Base-by-base conservation (phyloP, 2,888 invertebrate genomes). In the Hoplodrina ambigua region DNA sequence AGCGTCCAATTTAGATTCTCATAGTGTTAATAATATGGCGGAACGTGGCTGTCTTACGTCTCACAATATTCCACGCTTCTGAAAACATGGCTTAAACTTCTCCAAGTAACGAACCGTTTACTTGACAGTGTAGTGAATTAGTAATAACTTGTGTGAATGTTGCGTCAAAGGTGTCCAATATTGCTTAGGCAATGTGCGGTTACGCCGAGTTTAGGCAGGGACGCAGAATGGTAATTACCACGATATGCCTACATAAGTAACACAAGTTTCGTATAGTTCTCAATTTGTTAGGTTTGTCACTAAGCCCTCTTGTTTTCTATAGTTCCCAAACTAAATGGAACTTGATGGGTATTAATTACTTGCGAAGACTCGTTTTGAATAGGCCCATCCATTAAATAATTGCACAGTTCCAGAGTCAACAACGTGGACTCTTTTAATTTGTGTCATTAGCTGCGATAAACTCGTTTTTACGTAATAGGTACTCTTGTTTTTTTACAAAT, bases 81-180 rank as follows among this genome's bases (percentile, higher is more conserved):
- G 54, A 75, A 79, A 79, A 66, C 79, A 73, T 60, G 41, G 44
- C 33, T 75, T 59, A 69, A 69, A 69, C 73, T 69, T 70, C 44
- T 46, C 61, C 17, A 30, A 66, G 71, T 75, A 75, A 69, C 70
- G 75, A 75, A 69, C 66, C 59, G 75, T 59, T 82, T 69, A 69
- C 69, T 75, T 69, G 75, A 75, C 67, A 65, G 67, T 65, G 56
- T 70, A 65, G 56, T 82, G 80, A 80, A 80, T 83, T 83, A 83
- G 60, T 83, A 81, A 81, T 81, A 81, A 80, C 72, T 80, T 72
- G 66, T 69, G 69, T 60, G 66, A 65, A 74, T 70, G 58, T 79
- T 68, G 68, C 68, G 62, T 74, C 80, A 75, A 79, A 80, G 83
- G 83, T 79, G 70, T 69, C 72, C 69, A 69, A 80, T 80, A 82